phyloP scores from a whole-genome alignment of 2,797 vertebrate genomes.

The Limosa lapponica region DNA sequence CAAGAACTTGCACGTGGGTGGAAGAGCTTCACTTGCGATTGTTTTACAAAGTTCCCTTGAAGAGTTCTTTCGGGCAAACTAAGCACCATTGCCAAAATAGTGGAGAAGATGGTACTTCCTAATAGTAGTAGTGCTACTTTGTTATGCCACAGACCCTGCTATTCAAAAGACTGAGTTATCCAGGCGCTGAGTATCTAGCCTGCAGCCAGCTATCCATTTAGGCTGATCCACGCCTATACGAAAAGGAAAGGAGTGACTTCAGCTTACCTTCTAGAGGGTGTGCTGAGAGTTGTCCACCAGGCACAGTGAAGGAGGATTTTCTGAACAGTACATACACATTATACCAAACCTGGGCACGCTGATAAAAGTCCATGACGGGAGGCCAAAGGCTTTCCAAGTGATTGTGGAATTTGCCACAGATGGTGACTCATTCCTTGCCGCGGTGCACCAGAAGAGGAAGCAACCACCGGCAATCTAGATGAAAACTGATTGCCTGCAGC shows the following conservation, averaged over 20 bases:
- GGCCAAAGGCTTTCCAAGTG: neutral
- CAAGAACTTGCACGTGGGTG: neutral
- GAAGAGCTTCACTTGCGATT: neutral
- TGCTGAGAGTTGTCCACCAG: neutral
- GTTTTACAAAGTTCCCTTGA: neutral
- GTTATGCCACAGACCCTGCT: neutral
- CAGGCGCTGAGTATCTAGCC: neutral
- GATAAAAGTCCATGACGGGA: neutral
- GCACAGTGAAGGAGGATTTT: neutral
- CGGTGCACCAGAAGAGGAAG: neutral
- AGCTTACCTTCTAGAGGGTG: neutral
- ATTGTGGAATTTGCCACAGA: neutral
- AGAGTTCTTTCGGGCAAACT: neutral
- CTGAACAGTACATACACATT: neutral
- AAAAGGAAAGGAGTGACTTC: neutral
- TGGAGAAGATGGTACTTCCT: neutral
- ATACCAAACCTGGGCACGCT: neutral
- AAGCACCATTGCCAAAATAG: neutral
- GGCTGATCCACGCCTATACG: neutral
- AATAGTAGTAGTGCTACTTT: neutral
- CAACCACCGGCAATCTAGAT: neutral
- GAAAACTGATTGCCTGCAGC: neutral
- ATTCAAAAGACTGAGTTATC: neutral
- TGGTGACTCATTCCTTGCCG: neutral
- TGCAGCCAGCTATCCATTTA: neutral